A percentile compares a stretch with the other conserved stretches of the same genome.
These are phyloP conservation scores for Tethya wilhelma DNA, from an alignment of 37 sponge, comb jelly and placozoan species.

Conservation along the genomic window DNA sequence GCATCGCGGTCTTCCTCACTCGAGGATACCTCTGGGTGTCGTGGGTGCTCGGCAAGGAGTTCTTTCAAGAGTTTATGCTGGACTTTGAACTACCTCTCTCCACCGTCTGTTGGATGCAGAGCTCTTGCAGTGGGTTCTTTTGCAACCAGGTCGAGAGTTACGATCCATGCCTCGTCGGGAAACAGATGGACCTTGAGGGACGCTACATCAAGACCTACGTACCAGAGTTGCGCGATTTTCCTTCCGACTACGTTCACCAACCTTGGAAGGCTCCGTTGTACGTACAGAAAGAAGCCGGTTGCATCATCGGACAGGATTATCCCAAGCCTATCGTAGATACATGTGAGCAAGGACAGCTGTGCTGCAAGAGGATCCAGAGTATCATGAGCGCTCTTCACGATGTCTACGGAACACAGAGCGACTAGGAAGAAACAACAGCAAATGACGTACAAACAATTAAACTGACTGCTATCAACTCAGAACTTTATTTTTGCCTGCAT, in stretches of 20 bases:
- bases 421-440: too few species aligned
- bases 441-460: too few species aligned
- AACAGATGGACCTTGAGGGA: conserved; percentile 84
- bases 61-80: conserved; percentile 82
- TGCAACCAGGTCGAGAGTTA: conserved; percentile 53
- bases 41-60: conserved; percentile 86
- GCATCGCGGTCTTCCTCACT: conserved; percentile 89
- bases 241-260: conserved; percentile 78
- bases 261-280: conserved; percentile 89
- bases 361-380: conserved; percentile 63
- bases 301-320: conserved; percentile 87
- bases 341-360: conserved; percentile 62
- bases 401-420: too few species aligned
- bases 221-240: conserved; percentile 78
- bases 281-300: conserved; percentile 75
- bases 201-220: conserved; percentile 75
- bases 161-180: conserved; percentile 65
- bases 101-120: conserved; percentile 88
- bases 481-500: not conserved
- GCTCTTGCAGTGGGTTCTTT: conserved; percentile 87
- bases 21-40: conserved; percentile 85
- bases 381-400: conserved; percentile 55
- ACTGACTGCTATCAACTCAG: too few species aligned
- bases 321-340: conserved; percentile 76
- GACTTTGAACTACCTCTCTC: conserved; percentile 88